phyloP scores from a whole-genome alignment of 2,113 vertebrate genomes.

The Pteronura brasiliensis region DNA sequence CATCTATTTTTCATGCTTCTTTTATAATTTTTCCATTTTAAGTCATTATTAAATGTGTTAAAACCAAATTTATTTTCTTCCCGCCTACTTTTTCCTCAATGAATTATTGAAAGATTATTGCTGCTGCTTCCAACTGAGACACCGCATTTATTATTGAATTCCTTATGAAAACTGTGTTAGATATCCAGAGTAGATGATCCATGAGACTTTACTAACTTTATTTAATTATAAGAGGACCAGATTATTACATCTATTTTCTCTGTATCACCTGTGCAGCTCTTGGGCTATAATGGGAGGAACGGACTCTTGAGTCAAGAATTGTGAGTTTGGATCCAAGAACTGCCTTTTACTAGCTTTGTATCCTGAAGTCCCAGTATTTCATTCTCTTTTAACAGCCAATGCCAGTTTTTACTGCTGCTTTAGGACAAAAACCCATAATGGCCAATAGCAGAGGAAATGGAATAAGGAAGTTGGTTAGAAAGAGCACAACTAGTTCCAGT shows the following conservation, averaged over 20 bases:
- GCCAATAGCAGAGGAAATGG: not conserved
- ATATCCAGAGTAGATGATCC: not conserved
- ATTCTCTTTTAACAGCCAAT: not conserved
- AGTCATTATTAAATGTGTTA: slow-evolving; percentile 32
- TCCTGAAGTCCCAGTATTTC: not conserved
- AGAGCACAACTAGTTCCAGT: not conserved
- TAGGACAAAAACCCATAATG: not conserved
- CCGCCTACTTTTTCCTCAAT: slow-evolving; percentile 3
- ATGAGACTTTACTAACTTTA: not conserved
- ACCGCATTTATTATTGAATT: slow-evolving; percentile 35
- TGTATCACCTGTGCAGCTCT: not conserved
- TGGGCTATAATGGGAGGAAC: not conserved
- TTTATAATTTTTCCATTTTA: slow-evolving; percentile 55
- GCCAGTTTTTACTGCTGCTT: not conserved
- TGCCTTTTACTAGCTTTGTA: not conserved
- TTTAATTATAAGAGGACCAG: not conserved
- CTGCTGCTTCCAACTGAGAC: slow-evolving; percentile 38
- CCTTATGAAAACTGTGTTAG: not conserved
- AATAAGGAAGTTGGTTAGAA: not conserved
- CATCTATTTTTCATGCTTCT: slow-evolving; percentile 51
- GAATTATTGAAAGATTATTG: slow-evolving; percentile 61
- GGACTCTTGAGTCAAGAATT: not conserved
- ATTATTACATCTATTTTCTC: not conserved
- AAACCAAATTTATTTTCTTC: slow-evolving; percentile 56
- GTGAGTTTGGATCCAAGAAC: not conserved